These are phyloP conservation scores for Erethizon dorsatum DNA, from an alignment of 2,797 vertebrate genomes.

Conservation along the genomic window DNA sequence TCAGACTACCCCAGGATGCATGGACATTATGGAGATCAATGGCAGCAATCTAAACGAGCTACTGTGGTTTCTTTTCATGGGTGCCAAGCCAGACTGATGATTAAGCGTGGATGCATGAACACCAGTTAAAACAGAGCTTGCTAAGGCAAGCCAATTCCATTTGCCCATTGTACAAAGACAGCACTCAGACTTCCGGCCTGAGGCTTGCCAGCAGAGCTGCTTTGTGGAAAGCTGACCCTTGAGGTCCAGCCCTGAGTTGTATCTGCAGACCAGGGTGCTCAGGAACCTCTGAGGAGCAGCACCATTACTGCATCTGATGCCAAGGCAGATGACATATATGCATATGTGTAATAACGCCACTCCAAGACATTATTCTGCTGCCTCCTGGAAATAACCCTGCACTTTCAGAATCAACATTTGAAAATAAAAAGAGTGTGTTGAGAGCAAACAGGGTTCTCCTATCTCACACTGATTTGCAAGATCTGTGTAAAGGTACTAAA, in stretches of 20 bases:
- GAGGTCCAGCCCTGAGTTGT: background rate
- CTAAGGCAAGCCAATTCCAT: accelerated
- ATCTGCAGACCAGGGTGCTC: background rate
- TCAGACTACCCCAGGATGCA: background rate
- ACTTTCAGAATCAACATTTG: background rate
- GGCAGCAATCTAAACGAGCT: background rate
- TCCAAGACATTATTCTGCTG: background rate
- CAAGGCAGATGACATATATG: background rate
- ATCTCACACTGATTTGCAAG: background rate
- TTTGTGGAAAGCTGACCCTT: background rate
- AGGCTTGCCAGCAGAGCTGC: accelerated
- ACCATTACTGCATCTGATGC: accelerated
- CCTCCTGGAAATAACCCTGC: background rate
- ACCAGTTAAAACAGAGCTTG: background rate
- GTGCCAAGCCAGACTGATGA: background rate
- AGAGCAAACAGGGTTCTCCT: background rate
- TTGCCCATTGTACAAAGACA: background rate
- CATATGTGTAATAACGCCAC: accelerated
- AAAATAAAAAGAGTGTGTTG: background rate
- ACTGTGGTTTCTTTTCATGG: background rate
- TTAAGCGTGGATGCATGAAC: accelerated
- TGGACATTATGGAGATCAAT: too few species aligned
- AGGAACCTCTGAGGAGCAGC: background rate
- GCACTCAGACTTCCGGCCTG: background rate
- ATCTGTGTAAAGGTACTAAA: background rate